Percentiles rank a stretch among this genome's conserved stretches.
phyloP scores from a whole-genome alignment of 2,113 vertebrate species.

The Vireo altiloquus region DNA sequence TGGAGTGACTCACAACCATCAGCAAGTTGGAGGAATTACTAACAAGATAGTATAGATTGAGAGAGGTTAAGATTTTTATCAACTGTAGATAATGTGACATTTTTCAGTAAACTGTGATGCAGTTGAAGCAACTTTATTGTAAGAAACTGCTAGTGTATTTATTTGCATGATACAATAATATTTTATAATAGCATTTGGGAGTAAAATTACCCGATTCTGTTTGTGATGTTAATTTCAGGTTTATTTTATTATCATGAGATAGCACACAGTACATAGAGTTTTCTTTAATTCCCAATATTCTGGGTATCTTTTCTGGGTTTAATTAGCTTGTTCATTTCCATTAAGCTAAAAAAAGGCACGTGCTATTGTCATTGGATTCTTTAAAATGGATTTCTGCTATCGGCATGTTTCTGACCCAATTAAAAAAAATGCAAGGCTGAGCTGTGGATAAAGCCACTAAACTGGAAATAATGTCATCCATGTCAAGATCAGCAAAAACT shows the following conservation, averaged over 20 bases:
- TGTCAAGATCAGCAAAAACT: not conserved
- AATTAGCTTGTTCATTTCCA: constrained; percentile 47
- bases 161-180: not conserved
- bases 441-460: constrained; percentile 42
- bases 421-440: constrained; percentile 32
- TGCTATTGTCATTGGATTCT: constrained; percentile 46
- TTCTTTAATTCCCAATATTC: constrained; percentile 26
- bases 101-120: not conserved
- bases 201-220: not conserved
- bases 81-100: not conserved
- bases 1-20: not conserved
- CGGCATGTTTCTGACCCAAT: constrained; percentile 65
- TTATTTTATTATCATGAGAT: not conserved
- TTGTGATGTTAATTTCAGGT: not conserved
- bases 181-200: not conserved
- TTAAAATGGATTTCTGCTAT: constrained; percentile 68
- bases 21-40: not conserved
- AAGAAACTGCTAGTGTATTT: not conserved
- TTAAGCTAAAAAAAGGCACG: constrained; percentile 35
- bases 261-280: not conserved
- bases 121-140: not conserved
- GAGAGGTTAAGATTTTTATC: not conserved
- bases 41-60: not conserved
- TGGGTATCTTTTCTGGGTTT: constrained; percentile 8
- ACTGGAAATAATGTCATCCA: constrained; percentile 41